phyloP scores from a whole-genome alignment of 2,888 invertebrate species.

The Oscheius myriophilus region DNA sequence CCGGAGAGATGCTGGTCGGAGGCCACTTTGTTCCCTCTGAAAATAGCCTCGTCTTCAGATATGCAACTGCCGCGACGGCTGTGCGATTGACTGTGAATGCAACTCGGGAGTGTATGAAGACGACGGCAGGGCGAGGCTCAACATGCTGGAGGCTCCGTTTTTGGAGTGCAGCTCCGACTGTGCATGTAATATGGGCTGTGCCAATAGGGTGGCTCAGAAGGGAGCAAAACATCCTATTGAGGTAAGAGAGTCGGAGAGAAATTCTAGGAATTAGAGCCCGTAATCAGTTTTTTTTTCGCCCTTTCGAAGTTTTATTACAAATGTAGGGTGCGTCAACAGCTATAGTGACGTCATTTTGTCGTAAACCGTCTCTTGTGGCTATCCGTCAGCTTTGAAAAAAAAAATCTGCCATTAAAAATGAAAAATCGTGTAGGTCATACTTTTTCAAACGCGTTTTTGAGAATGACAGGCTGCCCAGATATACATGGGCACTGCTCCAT shows the following conservation, averaged over 20 bases:
- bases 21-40: neutral
- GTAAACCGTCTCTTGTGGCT: too few relatives aligned
- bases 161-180: constrained; percentile 54
- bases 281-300: too few relatives aligned
- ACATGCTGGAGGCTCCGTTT: constrained; percentile 35
- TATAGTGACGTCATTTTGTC: too few relatives aligned
- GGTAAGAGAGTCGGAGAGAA: constrained; percentile 30
- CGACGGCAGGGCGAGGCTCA: constrained; percentile 8
- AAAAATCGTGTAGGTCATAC: too few relatives aligned
- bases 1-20: constrained; percentile 15
- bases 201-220: constrained; percentile 60
- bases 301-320: too few relatives aligned
- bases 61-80: constrained; percentile 18
- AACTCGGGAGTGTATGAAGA: constrained; percentile 27
- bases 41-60: constrained; percentile 16
- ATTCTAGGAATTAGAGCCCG: too few relatives aligned
- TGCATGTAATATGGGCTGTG: constrained; percentile 52
- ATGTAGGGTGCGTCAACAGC: too few relatives aligned
- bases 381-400: too few relatives aligned
- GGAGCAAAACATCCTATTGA: constrained; percentile 49
- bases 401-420: too few relatives aligned
- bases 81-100: constrained; percentile 30
- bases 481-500: too few relatives aligned
- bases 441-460: too few relatives aligned
- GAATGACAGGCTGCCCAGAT: too few relatives aligned